Evolutionary conservation across 2,888 invertebrate species (phyloP).

Genomic region (Netelia fuscicornis): DNA sequence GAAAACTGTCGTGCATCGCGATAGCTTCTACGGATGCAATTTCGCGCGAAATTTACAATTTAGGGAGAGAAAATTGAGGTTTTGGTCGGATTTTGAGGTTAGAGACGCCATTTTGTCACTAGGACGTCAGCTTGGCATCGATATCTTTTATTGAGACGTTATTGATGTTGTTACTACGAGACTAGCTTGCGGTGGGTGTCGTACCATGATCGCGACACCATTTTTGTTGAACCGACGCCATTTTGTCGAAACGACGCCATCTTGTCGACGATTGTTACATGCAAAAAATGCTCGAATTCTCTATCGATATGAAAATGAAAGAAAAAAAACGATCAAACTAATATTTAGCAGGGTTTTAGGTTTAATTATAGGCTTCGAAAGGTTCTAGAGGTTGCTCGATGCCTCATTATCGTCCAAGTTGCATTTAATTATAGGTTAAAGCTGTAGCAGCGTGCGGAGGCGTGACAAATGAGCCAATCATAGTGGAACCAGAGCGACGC

Average conservation of each 20-base stretch:
- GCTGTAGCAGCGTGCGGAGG: background rate
- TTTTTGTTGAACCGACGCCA: no score
- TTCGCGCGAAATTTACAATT: background rate
- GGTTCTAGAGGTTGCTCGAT: background rate
- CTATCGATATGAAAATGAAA: no score
- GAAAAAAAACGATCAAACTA: no score
- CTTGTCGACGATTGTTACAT: no score
- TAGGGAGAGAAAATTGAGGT: no score
- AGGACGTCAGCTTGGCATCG: background rate
- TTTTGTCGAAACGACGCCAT: no score
- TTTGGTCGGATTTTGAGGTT: no score
- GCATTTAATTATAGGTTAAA: conserved; percentile 37
- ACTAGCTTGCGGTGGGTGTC: no score
- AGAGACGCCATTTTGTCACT: background rate
- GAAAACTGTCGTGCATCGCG: background rate
- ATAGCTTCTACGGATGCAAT: background rate
- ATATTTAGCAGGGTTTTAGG: background rate
- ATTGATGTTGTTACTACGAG: no score
- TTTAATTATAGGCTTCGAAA: background rate
- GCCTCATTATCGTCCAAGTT: conserved; percentile 7
- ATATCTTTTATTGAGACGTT: no score
- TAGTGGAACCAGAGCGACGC: conserved; percentile 21
- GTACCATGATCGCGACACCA: no score
- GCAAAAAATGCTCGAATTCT: no score
- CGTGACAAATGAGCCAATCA: conserved; percentile 26